These are phyloP conservation scores for Peucedramus taeniatus DNA, from an alignment of 2,113 vertebrate species.

Conservation along the genomic window DNA sequence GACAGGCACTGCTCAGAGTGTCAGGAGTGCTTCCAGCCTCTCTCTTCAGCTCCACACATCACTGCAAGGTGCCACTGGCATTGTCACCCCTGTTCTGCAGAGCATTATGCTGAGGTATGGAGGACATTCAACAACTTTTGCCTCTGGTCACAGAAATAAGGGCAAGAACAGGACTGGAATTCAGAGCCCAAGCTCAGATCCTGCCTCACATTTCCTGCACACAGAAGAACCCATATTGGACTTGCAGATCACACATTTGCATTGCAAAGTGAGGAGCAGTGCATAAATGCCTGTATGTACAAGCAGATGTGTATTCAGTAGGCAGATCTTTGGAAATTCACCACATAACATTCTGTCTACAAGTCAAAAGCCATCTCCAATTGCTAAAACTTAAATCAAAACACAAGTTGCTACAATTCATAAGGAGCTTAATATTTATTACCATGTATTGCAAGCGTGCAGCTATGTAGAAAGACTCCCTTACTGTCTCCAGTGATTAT, in stretches of 20 bases:
- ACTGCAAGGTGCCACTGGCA: neutral
- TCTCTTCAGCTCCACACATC: neutral
- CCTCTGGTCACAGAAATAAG: neutral
- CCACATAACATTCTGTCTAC: neutral
- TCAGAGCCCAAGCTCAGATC: neutral
- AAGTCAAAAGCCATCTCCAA: constrained; percentile 50
- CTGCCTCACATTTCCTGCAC: neutral
- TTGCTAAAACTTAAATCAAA: constrained; percentile 47
- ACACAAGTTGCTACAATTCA: constrained; percentile 39
- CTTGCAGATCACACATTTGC: constrained; percentile 11
- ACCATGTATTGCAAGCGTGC: neutral
- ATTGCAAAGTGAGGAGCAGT: neutral
- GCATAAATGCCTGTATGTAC: neutral
- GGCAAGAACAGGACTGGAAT: neutral
- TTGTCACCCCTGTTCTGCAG: neutral
- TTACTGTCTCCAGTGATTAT: constrained; percentile 33
- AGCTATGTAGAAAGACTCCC: constrained; percentile 4
- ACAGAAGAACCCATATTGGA: neutral
- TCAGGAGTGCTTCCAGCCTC: neutral
- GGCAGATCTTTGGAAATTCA: constrained; percentile 13
- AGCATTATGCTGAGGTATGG: neutral
- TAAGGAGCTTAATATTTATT: constrained; percentile 58
- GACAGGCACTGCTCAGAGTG: neutral
- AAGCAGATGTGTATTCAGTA: neutral
- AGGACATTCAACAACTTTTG: neutral